phyloP scores from a whole-genome alignment of 2,113 vertebrate species.

The Petroica traversi region DNA sequence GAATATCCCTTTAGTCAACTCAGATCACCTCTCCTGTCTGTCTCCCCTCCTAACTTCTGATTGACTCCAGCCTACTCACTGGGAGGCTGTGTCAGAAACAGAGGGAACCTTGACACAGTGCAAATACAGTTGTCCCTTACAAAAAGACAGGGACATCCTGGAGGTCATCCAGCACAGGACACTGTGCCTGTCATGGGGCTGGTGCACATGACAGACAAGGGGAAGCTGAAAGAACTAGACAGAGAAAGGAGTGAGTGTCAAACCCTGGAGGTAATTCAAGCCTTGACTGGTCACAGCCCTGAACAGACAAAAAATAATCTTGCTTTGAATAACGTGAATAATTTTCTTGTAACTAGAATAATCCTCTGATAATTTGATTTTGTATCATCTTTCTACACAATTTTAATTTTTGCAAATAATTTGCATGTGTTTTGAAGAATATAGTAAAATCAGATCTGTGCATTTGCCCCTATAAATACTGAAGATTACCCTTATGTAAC shows the following conservation, averaged over 20 bases:
- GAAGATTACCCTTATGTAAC: neutral
- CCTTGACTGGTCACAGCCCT: neutral
- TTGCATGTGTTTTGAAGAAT: neutral
- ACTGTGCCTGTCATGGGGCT: neutral
- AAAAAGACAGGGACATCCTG: neutral
- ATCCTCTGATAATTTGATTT: neutral
- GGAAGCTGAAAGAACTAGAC: neutral
- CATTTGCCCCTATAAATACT: neutral
- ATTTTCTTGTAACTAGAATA: neutral
- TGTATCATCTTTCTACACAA: neutral
- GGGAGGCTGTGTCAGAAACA: rapidly evolving
- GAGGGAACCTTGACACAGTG: neutral
- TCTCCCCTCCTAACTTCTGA: neutral
- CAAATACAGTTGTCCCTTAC: neutral
- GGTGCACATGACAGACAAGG: neutral
- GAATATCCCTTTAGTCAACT: neutral
- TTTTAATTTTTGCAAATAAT: neutral
- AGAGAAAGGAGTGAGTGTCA: neutral
- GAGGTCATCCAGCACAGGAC: neutral
- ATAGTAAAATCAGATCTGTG: neutral
- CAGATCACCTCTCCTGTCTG: neutral
- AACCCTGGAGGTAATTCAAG: neutral
- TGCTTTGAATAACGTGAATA: neutral
- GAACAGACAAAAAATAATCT: neutral
- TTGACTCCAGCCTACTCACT: rapidly evolving